Conservation (phyloP, 2,113 vertebrate species). For the Halcyon malimbica region DNA sequence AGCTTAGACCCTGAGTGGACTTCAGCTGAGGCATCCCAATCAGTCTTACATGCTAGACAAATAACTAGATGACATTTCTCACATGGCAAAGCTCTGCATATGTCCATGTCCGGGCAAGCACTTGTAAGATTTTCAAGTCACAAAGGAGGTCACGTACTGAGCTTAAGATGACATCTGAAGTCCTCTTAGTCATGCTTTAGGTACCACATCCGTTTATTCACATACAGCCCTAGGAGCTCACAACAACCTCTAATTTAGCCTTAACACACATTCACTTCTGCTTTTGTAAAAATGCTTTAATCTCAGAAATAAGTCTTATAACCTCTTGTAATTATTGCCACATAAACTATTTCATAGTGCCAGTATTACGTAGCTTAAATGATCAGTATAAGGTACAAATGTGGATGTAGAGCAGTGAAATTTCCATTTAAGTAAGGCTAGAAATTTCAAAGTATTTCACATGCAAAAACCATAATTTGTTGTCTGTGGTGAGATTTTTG, state of each 20-base stretch:
- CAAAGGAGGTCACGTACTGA: background rate
- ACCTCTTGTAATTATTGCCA: background rate
- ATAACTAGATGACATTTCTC: background rate
- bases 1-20: background rate
- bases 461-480: rapidly evolving
- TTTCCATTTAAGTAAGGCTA: background rate
- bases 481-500: background rate
- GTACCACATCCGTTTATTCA: background rate
- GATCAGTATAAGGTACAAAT: background rate
- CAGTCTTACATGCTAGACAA: background rate
- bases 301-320: background rate
- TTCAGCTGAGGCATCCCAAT: background rate
- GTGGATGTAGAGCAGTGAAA: background rate
- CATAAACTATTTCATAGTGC: rapidly evolving
- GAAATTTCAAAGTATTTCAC: background rate
- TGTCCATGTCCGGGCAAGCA: background rate
- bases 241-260: background rate
- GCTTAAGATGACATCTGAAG: background rate
- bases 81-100: background rate
- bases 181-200: background rate
- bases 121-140: background rate
- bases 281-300: background rate
- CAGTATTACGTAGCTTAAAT: background rate
- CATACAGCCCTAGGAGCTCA: background rate
- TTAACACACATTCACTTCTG: background rate